phyloP scores from a whole-genome alignment of 2,797 vertebrate genomes.

The Lagocephalus sceleratus region DNA sequence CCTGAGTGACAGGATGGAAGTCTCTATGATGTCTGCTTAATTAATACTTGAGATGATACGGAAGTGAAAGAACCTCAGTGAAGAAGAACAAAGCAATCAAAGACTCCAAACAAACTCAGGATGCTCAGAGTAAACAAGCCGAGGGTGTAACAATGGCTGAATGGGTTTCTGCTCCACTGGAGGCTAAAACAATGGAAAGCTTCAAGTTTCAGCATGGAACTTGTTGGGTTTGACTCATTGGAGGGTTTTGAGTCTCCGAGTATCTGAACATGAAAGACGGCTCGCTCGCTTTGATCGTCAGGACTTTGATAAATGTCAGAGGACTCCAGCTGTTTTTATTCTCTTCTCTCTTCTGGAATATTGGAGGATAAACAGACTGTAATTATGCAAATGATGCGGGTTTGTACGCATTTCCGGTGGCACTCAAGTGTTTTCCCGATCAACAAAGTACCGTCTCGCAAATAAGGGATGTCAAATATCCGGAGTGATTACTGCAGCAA shows the following conservation, averaged over 20 bases:
- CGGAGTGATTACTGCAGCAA: constrained; percentile 26
- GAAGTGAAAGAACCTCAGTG: background rate
- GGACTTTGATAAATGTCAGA: constrained; percentile 59
- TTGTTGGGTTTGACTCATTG: constrained; percentile 27
- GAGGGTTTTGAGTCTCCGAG: constrained; percentile 33
- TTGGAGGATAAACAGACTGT: constrained; percentile 67
- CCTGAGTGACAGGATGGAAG: too few species aligned
- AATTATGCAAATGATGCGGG: constrained; percentile 59
- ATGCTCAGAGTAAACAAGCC: background rate
- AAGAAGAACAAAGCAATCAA: background rate
- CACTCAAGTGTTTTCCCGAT: constrained; percentile 41
- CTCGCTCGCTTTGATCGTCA: constrained; percentile 43
- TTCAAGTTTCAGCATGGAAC: constrained; percentile 27
- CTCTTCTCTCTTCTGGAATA: constrained; percentile 54
- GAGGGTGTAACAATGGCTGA: constrained; percentile 11
- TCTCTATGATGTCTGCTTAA: too few species aligned
- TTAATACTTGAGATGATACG: too few species aligned
- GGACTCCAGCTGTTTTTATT: constrained; percentile 49
- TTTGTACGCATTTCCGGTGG: constrained; percentile 46
- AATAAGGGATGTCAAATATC: constrained; percentile 53
- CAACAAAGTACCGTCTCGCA: constrained; percentile 59
- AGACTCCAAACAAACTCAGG: background rate
- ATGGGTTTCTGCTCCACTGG: constrained; percentile 1
- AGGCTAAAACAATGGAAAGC: constrained; percentile 24
- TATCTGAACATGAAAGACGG: constrained; percentile 66